A percentile compares a stretch with the other conserved stretches of the same genome.
phyloP scores from a whole-genome alignment of 1,140 invertebrate genomes.

The Theocolax elegans region DNA sequence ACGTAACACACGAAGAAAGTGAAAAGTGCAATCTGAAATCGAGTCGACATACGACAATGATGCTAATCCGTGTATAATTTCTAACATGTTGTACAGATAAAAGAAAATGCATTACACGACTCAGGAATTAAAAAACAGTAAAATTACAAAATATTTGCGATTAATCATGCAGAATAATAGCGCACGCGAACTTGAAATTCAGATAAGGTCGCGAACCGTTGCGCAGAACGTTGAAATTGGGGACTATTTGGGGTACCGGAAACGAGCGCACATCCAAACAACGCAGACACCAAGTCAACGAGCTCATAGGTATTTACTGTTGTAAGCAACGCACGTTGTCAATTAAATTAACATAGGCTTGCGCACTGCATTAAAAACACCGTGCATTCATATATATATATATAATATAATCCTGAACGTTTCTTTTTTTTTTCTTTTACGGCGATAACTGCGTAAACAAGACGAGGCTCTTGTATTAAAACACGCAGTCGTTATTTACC shows the following conservation, averaged over 20 bases:
- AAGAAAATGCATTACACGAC: constrained; percentile 10
- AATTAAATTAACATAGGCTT: constrained; percentile 24
- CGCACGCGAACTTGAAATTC: neutral
- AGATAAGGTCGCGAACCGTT: constrained; percentile 9
- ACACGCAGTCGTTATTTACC: neutral
- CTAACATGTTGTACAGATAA: constrained; percentile 7
- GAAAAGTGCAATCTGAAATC: neutral
- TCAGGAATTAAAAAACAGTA: constrained; percentile 7
- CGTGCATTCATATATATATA: too few relatives aligned
- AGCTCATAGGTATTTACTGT: too few relatives aligned
- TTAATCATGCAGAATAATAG: constrained; percentile 14
- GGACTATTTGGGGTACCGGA: neutral
- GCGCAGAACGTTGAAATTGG: constrained; percentile 13
- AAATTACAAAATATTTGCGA: constrained; percentile 22
- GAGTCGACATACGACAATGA: too few relatives aligned
- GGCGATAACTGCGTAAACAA: neutral
- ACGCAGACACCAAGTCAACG: too few relatives aligned
- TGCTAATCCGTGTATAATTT: neutral
- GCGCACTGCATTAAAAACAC: constrained; percentile 1
- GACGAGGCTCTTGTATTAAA: neutral
- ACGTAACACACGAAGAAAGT: neutral
- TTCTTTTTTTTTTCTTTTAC: too few relatives aligned
- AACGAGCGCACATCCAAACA: constrained; percentile 11
- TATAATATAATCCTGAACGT: too few relatives aligned
- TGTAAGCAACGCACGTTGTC: constrained; percentile 1